Evolutionary conservation across 2,113 vertebrate species (phyloP).

Genomic region (Craseonycteris thonglongyai): DNA sequence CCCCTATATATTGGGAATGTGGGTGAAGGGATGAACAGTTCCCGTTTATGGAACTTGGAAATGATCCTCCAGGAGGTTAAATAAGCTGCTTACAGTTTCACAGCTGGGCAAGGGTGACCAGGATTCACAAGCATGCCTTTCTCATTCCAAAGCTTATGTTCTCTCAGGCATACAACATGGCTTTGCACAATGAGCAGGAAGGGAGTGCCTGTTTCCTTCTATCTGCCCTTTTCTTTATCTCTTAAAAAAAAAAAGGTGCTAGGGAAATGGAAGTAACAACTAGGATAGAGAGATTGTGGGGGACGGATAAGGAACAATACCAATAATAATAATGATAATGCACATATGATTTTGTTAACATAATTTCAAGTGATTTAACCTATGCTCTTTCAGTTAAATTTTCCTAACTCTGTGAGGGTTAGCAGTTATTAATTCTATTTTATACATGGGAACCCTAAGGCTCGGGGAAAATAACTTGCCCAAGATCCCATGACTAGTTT

Average conservation of each 20-base stretch:
- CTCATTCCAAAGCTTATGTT: not conserved
- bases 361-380: not conserved
- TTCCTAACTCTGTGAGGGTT: not conserved
- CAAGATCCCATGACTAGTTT: not conserved
- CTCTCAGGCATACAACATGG: not conserved
- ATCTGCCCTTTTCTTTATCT: not conserved
- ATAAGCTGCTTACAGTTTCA: constrained; percentile 30
- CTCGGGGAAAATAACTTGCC: not conserved
- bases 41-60: constrained; percentile 35
- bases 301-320: not conserved
- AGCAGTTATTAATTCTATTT: not conserved
- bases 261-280: not conserved
- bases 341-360: not conserved
- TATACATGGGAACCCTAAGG: not conserved
- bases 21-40: not conserved
- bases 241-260: not conserved
- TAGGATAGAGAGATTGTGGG: not conserved
- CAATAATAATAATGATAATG: not conserved
- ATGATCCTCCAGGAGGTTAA: constrained; percentile 38
- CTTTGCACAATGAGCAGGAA: not conserved
- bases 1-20: not conserved
- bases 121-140: constrained; percentile 6
- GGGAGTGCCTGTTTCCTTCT: not conserved
- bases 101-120: not conserved
- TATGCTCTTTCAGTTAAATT: not conserved